Evolutionary conservation across 2,888 invertebrate genomes (phyloP), one percentile per base, ranked within the genome.

Genomic region (Plusia festucae): DNA sequence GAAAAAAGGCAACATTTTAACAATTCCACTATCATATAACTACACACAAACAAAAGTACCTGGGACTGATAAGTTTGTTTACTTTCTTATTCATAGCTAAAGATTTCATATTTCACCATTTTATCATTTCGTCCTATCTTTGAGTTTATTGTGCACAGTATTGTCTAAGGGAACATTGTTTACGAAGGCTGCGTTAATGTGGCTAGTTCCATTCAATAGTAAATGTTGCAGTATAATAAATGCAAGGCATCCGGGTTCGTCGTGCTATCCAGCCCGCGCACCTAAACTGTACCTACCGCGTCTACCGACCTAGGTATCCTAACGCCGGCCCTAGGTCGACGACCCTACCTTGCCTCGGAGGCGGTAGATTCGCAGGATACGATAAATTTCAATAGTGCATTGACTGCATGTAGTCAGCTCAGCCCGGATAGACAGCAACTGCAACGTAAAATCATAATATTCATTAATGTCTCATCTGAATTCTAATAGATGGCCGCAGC

Each of bases 381-480:
- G 90, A 93, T 94, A 93, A 94, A 93, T 93, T 94, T 93, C 93
- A 93, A 93, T 92, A 91, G 91, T 91, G 88, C 92, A 93, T 92
- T 92, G 91, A 92, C 91, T 93, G 89, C 85, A 86, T 83, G 82
- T 83, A 86, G 84, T 83, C 82, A 80, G 82, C 73, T 82, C 75
- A 78, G 81, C 75, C 82, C 73, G 82, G 82, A 88, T 84, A 85
- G 84, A 85, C 85, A 76, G 80, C 82, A 82, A 82, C 77, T 76
- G 75, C 73, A 73, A 76, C 76, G 74, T 73, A 79, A 79, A 85
- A 82, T 81, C 73, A 79, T 70, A n/a, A n/a, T n/a, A 69, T 53
- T 69, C 59, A 62, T 77, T 69, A 76, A 76, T 65, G 68, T 70
- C 70, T 58, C 53, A 75, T 75, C 61, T 71, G 27, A 64, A 76